phyloP scores from a whole-genome alignment of 2,888 invertebrate species.

The Tetanocera ferruginea region DNA sequence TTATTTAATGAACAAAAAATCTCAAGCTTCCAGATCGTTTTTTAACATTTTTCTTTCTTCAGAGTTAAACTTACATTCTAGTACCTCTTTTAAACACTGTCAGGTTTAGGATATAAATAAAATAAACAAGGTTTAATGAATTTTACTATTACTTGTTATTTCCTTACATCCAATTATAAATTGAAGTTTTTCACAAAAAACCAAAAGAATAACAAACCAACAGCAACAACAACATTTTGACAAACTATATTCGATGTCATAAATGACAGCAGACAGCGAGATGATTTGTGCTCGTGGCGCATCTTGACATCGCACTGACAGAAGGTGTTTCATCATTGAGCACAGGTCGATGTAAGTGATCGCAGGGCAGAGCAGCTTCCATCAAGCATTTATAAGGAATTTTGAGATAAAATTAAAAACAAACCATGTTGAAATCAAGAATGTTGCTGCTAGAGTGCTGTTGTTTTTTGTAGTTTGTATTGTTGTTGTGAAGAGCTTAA shows the following conservation, averaged over 20 bases:
- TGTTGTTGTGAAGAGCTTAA: neutral
- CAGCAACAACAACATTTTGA: constrained; percentile 23
- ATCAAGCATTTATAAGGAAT: neutral
- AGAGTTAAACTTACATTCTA: too few relatives aligned
- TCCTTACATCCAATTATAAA: too few relatives aligned
- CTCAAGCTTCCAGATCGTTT: too few relatives aligned
- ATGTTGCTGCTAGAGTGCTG: neutral
- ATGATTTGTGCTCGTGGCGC: constrained; percentile 49
- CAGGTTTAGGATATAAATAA: too few relatives aligned
- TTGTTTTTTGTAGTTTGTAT: neutral
- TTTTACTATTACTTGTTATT: neutral
- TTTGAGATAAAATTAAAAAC: constrained; percentile 1
- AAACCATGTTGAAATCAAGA: neutral
- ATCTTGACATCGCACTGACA: constrained; percentile 41
- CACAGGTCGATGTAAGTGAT: neutral
- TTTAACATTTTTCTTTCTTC: too few relatives aligned
- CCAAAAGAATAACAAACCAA: neutral
- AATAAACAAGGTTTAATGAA: too few relatives aligned
- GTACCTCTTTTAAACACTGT: too few relatives aligned
- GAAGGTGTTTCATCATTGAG: constrained; percentile 38
- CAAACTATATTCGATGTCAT: constrained; percentile 52
- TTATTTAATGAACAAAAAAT: too few relatives aligned
- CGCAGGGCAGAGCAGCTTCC: neutral
- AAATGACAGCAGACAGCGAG: constrained; percentile 49
- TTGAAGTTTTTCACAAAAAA: too few relatives aligned